Percentiles rank a stretch among this genome's conserved stretches.
phyloP scores from a whole-genome alignment of 2,797 vertebrate genomes.

The Bovichtus variegatus region DNA sequence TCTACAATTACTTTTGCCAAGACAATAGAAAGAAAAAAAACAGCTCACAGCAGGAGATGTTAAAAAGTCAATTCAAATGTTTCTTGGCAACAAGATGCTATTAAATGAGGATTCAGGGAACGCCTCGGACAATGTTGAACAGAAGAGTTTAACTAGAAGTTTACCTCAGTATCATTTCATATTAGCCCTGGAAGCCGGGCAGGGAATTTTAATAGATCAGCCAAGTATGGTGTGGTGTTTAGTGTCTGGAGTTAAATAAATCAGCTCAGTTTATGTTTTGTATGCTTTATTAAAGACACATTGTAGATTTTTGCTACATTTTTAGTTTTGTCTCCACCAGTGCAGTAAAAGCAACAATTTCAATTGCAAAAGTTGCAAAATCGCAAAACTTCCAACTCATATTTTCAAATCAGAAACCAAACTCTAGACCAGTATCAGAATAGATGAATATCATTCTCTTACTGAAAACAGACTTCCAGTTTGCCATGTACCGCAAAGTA shows the following conservation, averaged over 20 bases:
- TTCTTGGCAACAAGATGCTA: conserved; percentile 16
- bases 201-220: neutral
- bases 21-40: neutral
- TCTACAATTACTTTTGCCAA: neutral
- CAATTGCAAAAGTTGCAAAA: neutral
- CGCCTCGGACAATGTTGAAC: neutral
- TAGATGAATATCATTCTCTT: neutral
- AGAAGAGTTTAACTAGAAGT: neutral
- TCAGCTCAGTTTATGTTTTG: neutral
- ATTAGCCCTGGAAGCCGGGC: neutral
- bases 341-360: neutral
- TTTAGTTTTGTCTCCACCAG: neutral
- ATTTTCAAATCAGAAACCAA: neutral
- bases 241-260: neutral
- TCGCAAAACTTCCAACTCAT: neutral
- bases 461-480: neutral
- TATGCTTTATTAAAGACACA: neutral
- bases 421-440: neutral
- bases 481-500: neutral
- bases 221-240: neutral
- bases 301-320: neutral
- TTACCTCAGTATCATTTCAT: neutral
- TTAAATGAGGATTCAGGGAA: neutral
- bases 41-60: neutral
- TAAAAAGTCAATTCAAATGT: neutral